Base-by-base conservation (phyloP, 1,140 invertebrate species). In the Atta texana region DNA sequence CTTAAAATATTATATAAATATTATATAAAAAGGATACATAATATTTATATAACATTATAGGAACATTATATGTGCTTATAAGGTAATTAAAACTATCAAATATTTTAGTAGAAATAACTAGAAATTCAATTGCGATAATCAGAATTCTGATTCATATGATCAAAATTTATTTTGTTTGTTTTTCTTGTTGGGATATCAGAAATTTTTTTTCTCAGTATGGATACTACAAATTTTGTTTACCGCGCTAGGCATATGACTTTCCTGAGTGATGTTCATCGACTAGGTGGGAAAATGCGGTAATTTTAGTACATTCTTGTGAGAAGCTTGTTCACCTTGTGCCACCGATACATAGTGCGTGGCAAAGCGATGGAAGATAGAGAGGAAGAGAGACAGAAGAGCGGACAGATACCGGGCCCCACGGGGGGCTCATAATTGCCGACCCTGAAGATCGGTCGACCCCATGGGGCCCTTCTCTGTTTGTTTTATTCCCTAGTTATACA, bases 401-500 rank as follows among this genome's bases (percentile, higher is more conserved):
- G 91, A 88, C 88, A 91, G 93, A 94, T 94, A 93, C 90, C 91
- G 90, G 90, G 86, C 93, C 93, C 94, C 88, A 92, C 94, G 92
- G 94, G 94, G 93, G 94, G 93, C 93, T 95, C 94, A 94, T 95
- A 95, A 95, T 95, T 95, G 95, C 95, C 93, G 94, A 94, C 93
- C 93, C 94, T 95, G 93, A 94, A 94, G 93, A 95, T 94, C 94
- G 93, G 90, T 92, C 92, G 92, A 92, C 94, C 93, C 93, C 94
- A 95, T 95, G 94, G 94, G 94, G 94, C 93, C 93, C 92, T 92
- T 87, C 92, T 94, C 94, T 95, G 94, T 95, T 95, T 95, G 94
- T 95, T 95, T 95, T 95, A 95, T 95, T 95, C 94, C 94, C 92
- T 93, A 93, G 94, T 94, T 95, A 94, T 94, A 95, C 94, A 94